phyloP scores from a whole-genome alignment of 2,113 vertebrate genomes.

The Octodon degus region DNA sequence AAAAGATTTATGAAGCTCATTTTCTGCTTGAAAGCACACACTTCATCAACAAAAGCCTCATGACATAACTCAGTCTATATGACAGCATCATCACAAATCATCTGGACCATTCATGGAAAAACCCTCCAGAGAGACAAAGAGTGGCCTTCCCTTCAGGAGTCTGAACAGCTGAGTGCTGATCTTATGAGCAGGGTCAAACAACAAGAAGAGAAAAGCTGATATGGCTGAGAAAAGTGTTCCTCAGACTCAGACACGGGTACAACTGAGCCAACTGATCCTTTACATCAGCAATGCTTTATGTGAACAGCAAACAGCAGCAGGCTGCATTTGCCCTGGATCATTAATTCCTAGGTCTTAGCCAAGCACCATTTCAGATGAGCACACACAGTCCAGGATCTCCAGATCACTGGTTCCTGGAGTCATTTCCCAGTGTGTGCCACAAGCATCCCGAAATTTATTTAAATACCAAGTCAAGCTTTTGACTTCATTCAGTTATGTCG shows the following conservation, averaged over 20 bases:
- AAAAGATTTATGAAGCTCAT: constrained; percentile 68
- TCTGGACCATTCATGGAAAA: background rate
- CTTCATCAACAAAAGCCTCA: background rate
- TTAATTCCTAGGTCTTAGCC: background rate
- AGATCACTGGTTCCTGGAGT: background rate
- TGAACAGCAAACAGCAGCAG: background rate
- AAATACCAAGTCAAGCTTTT: background rate
- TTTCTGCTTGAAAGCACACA: constrained; percentile 64
- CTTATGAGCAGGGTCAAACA: background rate
- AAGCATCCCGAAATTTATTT: background rate
- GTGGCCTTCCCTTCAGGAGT: background rate
- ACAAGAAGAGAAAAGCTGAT: background rate
- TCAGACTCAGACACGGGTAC: background rate
- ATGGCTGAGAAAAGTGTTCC: background rate
- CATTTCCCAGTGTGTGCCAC: background rate
- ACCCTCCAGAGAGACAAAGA: background rate
- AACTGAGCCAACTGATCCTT: background rate
- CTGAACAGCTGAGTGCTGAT: background rate
- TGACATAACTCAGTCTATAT: background rate
- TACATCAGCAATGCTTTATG: background rate
- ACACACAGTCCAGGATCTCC: background rate
- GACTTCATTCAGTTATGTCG: background rate
- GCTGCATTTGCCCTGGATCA: background rate
- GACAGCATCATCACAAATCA: background rate
- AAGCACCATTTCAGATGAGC: background rate